Conservation (phyloP, 2,797 vertebrate genomes). For the Takifugu ocellatus region DNA sequence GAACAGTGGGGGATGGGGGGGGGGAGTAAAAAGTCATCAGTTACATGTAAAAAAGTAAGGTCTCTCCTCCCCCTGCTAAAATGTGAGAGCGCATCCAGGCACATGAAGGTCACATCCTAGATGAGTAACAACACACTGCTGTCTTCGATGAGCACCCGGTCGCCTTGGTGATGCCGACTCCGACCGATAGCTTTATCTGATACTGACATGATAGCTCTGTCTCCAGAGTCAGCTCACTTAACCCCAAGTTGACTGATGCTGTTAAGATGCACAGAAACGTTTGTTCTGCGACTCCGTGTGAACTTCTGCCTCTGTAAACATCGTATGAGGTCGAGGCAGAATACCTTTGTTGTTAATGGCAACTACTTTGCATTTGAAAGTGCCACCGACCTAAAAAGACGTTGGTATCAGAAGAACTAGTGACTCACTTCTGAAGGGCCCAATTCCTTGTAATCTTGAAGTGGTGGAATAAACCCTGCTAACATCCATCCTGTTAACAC, state of each 20-base stretch:
- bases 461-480: background rate
- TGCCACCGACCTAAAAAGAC: background rate
- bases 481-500: constrained; percentile 1
- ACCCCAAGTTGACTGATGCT: no score
- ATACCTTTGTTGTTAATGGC: background rate
- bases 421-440: background rate
- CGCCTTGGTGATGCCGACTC: constrained; percentile 49
- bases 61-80: no score
- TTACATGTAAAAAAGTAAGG: no score
- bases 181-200: constrained; percentile 35
- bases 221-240: no score
- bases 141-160: constrained; percentile 36
- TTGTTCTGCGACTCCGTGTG: no score
- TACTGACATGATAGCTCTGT: background rate
- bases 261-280: no score
- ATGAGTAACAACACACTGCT: constrained; percentile 35
- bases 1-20: no score
- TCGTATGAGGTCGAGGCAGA: background rate
- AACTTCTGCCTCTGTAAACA: no score
- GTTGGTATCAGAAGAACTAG: background rate
- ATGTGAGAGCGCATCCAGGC: background rate
- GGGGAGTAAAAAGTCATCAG: no score
- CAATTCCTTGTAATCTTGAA: background rate
- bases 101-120: constrained; percentile 24
- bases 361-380: background rate